Evolutionary conservation across 2,113 vertebrate genomes (phyloP), one percentile per base, ranked within the genome.

Genomic region (Neopipo cinnamomea): DNA sequence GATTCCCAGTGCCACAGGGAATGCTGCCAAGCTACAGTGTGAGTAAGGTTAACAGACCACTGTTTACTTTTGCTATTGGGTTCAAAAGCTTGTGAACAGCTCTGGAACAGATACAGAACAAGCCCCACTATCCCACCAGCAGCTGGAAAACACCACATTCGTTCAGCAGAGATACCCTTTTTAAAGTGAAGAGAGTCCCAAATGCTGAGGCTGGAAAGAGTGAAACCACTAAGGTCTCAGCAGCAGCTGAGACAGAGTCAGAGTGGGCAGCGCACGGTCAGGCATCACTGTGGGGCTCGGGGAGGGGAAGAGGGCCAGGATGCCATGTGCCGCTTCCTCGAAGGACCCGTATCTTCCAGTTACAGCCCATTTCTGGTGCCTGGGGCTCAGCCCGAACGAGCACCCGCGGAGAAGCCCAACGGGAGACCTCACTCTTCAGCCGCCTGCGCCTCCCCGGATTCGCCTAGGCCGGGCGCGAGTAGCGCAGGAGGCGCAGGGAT

Each of bases 191-290:
- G 19, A 53, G 28, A 18, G 17, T 58, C 28, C 4, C n/a, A 68
- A 56, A 52, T 0, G 12, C 30, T 46, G 59, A 39, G 23, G 41
- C 20, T 18, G 35, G 30, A 53, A 56, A 77, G 25, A 39, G 3
- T 3, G 39, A 72, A 50, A n/a, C 8, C 28, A 20, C 21, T 5
- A 18, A 6, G 70, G 33, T 33, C 37, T 59, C 62, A 31, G 62
- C 53, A 70, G 52, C 66, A 31, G 16, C 42, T 4, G 30, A 33
- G 52, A n/a, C 33, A 15, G 50, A 25, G 21, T 14, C 7, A 37
- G 41, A 11, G 22, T 0, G 1, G 47, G 24, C 65, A 47, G 21
- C 0, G 7, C 46, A 13, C 0, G 8, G 33, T 10, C 27, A 23
- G 33, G 42, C 37, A 63, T 6, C 42, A 3, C 70, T 2, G 8